phyloP scores from a whole-genome alignment of 2,888 invertebrate species.

The Zele albiditarsus region DNA sequence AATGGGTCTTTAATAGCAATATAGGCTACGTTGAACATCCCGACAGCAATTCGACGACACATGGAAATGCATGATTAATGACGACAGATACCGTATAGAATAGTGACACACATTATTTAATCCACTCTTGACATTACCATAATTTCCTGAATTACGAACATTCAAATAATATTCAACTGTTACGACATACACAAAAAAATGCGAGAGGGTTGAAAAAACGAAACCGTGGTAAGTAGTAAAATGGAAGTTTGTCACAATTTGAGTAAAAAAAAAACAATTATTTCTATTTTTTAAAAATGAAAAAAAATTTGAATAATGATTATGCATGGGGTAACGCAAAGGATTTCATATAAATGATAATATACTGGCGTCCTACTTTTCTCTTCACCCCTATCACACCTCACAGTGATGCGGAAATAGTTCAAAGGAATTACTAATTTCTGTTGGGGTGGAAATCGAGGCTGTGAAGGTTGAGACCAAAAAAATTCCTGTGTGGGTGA shows the following conservation, averaged over 20 bases:
- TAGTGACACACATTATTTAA: no score
- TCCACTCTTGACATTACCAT: no score
- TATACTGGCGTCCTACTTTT: slow-evolving; percentile 52
- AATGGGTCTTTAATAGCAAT: slow-evolving; percentile 23
- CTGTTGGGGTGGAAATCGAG: slow-evolving; percentile 61
- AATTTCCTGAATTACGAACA: no score
- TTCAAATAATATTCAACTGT: background rate
- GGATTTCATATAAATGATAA: slow-evolving; percentile 72
- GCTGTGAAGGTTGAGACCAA: slow-evolving; percentile 54
- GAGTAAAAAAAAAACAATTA: slow-evolving; percentile 28
- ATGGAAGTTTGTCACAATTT: background rate
- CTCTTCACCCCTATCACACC: slow-evolving; percentile 37
- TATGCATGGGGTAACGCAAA: slow-evolving; percentile 68
- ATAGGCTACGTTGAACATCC: slow-evolving; percentile 14
- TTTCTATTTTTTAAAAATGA: slow-evolving; percentile 24
- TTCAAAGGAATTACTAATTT: slow-evolving; percentile 71
- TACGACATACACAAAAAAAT: background rate
- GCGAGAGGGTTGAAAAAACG: no score
- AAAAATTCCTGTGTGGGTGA: slow-evolving; percentile 32
- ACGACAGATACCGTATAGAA: no score
- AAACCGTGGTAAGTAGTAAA: no score
- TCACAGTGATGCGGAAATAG: slow-evolving; percentile 46
- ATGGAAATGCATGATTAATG: no score
- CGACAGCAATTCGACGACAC: background rate
- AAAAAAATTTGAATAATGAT: slow-evolving; percentile 58